phyloP scores from a whole-genome alignment of 2,888 invertebrate species.

The Tuta absoluta region DNA sequence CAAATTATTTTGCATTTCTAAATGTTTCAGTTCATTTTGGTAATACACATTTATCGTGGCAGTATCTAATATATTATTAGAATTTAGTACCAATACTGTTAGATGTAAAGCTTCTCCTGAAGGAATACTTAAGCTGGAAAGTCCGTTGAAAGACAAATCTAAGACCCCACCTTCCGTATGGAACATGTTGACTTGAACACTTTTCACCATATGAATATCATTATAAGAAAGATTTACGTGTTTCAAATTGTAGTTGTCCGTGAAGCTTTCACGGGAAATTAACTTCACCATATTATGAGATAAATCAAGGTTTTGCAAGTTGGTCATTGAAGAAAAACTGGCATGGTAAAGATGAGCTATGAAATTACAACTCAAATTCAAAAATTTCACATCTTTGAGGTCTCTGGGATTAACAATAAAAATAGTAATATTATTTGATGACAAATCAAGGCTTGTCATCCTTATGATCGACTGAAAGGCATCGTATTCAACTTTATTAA shows the following conservation, averaged over 20 bases:
- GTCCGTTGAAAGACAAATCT: constrained; percentile 65
- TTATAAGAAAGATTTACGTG: constrained; percentile 64
- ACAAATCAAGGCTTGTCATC: constrained; percentile 59
- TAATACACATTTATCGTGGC: constrained; percentile 51
- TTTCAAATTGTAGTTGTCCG: constrained; percentile 54
- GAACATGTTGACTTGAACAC: constrained; percentile 57
- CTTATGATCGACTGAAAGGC: constrained; percentile 61
- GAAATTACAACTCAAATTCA: constrained; percentile 64
- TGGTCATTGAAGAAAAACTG: constrained; percentile 60
- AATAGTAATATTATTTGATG: constrained; percentile 55
- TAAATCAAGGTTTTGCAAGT: constrained; percentile 67
- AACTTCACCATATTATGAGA: constrained; percentile 59
- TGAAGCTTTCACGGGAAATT: constrained; percentile 59
- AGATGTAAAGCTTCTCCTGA: constrained; percentile 56
- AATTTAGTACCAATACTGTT: constrained; percentile 51
- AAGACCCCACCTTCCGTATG: constrained; percentile 63
- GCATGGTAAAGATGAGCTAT: constrained; percentile 53
- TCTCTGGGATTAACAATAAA: constrained; percentile 60
- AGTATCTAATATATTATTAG: constrained; percentile 60
- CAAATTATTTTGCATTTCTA: constrained; percentile 60
- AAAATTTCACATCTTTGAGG: constrained; percentile 52
- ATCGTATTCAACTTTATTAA: constrained; percentile 58
- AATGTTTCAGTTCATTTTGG: constrained; percentile 50
- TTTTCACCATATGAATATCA: constrained; percentile 49
- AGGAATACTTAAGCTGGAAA: constrained; percentile 54